Conservation (phyloP, 1,140 invertebrate species). For the Lutraria rhynchaena region DNA sequence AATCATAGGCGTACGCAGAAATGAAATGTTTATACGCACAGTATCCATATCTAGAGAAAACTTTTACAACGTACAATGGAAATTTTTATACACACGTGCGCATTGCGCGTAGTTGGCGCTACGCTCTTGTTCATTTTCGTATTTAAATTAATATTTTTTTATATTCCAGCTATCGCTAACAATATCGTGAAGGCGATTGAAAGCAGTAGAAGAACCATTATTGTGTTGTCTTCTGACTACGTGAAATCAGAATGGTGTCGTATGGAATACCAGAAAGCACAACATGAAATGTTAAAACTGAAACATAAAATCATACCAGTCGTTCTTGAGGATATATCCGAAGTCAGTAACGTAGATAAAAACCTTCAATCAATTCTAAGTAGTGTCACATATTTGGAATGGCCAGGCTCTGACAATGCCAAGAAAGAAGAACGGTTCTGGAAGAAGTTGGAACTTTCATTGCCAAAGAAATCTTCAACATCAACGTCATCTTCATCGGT, state of each 20-base stretch:
- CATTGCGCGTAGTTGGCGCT: too few species aligned
- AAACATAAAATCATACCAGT: slow-evolving; percentile 79
- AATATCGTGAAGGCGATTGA: slow-evolving; percentile 79
- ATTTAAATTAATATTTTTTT: not conserved
- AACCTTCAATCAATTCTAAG: slow-evolving; percentile 74
- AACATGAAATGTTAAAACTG: slow-evolving; percentile 79
- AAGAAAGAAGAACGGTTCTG: slow-evolving; percentile 72
- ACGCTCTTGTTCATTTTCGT: not conserved
- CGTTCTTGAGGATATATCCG: slow-evolving; percentile 72
- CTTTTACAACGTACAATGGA: too few species aligned
- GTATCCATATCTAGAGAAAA: too few species aligned
- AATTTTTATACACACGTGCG: too few species aligned
- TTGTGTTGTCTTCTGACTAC: slow-evolving; percentile 75
- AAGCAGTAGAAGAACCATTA: slow-evolving; percentile 77
- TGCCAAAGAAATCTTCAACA: slow-evolving; percentile 73
- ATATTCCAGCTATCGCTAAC: slow-evolving; percentile 76
- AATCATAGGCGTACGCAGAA: too few species aligned
- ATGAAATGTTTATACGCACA: too few species aligned
- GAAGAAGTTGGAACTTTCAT: slow-evolving; percentile 71
- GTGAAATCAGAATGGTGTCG: slow-evolving; percentile 78
- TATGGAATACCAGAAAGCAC: slow-evolving; percentile 79
- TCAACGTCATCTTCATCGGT: not conserved
- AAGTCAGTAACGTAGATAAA: slow-evolving; percentile 67
- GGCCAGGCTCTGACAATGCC: slow-evolving; percentile 69
- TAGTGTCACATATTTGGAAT: slow-evolving; percentile 77